A percentile compares a stretch with the other conserved stretches of the same genome.
phyloP scores from a whole-genome alignment of 2,797 vertebrate genomes.

The Psittacula derbiana region DNA sequence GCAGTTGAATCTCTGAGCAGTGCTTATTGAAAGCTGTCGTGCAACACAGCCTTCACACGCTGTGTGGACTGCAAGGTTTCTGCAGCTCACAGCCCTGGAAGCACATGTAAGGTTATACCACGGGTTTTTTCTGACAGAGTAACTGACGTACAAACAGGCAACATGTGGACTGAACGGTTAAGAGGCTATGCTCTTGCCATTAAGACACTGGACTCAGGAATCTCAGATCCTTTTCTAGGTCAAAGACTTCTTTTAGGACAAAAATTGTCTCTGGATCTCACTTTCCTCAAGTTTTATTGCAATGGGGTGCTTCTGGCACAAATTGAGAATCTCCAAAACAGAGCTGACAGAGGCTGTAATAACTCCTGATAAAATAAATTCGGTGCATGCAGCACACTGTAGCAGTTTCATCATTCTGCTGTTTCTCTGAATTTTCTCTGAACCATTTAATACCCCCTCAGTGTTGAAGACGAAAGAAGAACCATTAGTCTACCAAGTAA shows the following conservation, averaged over 20 bases:
- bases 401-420: background rate
- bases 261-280: background rate
- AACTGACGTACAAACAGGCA: background rate
- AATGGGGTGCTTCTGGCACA: background rate
- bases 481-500: background rate
- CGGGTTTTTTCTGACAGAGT: background rate
- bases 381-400: background rate
- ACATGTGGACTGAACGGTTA: background rate
- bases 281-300: background rate
- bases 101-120: background rate
- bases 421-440: conserved; percentile 21
- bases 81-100: background rate
- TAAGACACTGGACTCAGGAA: background rate
- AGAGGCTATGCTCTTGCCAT: background rate
- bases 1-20: background rate
- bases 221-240: background rate
- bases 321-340: background rate
- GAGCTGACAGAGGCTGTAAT: background rate
- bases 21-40: background rate
- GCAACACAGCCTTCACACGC: background rate
- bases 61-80: background rate
- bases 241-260: background rate
- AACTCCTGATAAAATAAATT: background rate
- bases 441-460: conserved; percentile 13
- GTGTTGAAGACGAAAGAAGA: background rate